Conservation (phyloP, 2,113 vertebrate species). For the Rhinogobius similis region DNA sequence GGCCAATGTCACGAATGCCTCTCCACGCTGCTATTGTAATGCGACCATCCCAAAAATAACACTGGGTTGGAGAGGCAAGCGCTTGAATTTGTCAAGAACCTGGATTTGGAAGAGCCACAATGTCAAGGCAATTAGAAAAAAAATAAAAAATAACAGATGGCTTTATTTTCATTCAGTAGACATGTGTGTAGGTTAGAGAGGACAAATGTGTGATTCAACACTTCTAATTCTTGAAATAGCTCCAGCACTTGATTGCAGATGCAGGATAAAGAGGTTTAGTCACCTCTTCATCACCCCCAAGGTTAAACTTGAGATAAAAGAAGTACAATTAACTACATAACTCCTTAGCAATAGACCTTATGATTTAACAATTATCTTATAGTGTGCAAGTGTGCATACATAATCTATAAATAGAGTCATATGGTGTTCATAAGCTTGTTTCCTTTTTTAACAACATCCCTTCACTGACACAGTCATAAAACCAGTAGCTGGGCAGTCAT, state of each 20-base stretch:
- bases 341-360: neutral
- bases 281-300: conserved; percentile 8
- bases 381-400: too few species aligned
- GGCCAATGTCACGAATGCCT: conserved; percentile 50
- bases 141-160: too few species aligned
- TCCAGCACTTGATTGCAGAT: conserved; percentile 22
- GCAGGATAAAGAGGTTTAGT: conserved; percentile 30
- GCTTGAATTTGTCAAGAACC: conserved; percentile 12
- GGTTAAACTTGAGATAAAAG: conserved; percentile 9
- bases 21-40: conserved; percentile 40
- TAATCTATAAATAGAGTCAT: too few species aligned
- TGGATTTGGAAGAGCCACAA: conserved; percentile 7
- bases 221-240: conserved; percentile 48
- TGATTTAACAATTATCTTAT: too few species aligned
- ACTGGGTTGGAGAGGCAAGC: conserved; percentile 31
- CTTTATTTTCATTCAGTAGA: neutral
- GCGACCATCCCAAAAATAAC: conserved; percentile 67
- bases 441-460: conserved; percentile 39
- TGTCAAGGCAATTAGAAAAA: neutral
- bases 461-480: conserved; percentile 31
- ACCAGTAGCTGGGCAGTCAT: conserved; percentile 40
- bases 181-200: conserved; percentile 5
- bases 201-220: conserved; percentile 37
- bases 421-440: too few species aligned
- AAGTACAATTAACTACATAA: neutral